Base-by-base conservation (phyloP, 2,888 invertebrate species). In the Panopea generosa region DNA sequence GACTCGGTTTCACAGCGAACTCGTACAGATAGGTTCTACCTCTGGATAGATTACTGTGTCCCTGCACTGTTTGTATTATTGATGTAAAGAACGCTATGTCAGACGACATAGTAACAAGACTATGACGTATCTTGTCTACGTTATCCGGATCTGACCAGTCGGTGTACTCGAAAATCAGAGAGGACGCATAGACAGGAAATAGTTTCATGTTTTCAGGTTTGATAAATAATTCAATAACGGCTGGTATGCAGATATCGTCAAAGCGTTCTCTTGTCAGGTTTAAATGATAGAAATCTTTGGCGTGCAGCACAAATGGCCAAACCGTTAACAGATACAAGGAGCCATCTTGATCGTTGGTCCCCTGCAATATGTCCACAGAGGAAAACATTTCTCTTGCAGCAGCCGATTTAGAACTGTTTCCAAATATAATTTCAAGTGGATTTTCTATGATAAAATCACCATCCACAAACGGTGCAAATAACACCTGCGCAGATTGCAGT, bases 61-160 rank as follows among this genome's bases (percentile, higher is more conserved):
- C 66, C 20, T 97, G 96, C 9, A 97, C 97, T 90, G 97, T 97
- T 89, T 96, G 95, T 91, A 97, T 96, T 62, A 97, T 96, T 16
- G 98, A 97, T 91, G 97, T 97, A 80, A 97, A 96, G 94, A 99
- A 98, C 93, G 97, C 97, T 92, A 97, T 97, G 93, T 99, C 98
- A 20, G 97, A 97, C 0, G 98, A 97, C 9, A 97, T 95, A 89
- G 97, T 96, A 14, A 96, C 96, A 53, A 97, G 95, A 95, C 96
- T 96, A 93, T 96, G 96, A 93, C 97, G 96, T 92, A 97, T 96
- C 20, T 33, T 40, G 1, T n/a, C 20, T 90, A 96, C 93, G 90
- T 95, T 96, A 18, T 96, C 29, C 1, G 56, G 68, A 27, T 73
- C 33, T 14, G 26, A 18, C 61, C 70, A 70, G 24, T 69, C 49